Evolutionary conservation across 2,888 invertebrate genomes (phyloP), one percentile per base, ranked within the genome.

Genomic region (Lasioglossum vierecki): DNA sequence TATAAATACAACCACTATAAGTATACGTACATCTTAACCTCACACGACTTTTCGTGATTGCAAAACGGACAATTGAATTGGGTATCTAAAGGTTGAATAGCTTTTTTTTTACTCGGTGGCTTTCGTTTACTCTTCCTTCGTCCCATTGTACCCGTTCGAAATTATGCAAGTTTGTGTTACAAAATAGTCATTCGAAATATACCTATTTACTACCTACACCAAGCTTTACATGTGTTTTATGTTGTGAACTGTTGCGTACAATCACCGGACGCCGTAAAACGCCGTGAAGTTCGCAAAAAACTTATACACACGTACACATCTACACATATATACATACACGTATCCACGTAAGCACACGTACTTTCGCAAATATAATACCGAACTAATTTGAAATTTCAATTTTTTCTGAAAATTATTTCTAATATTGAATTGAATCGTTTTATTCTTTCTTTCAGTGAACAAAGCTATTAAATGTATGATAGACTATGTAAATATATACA

Each of bases 1-100:
- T 72, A 73, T 68, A 22, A 73, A 13, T 46, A 30, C 26, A 46
- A 60, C 63, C 63, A 35, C 63, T 30, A 72, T 26, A 18, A 68
- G 57, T 66, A 68, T 86, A 96, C 97, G 96, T 96, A 99, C 99
- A 99, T 98, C 97, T 99, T 99, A 35, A 99, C 99, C 96, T 99
- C 99, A 95, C 99, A 99, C 0, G 99, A 99, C 93, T 98, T 99
- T 95, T 99, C 99, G 95, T 99, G 99, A 95, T 99, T 99, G 95
- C 99, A 99, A 96, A 99, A 99, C 18, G 99, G 99, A 94, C 99
- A 99, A 94, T 99, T 99, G 95, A 99, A 99, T 94, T 99, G 98
- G 82, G 98, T 97, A 94, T 99, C 99, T 79, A 99, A 95, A 0
- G 99, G 98, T 93, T 98, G 97, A 91, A 99, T 98, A 1, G 98